Evolutionary conservation across 2,797 vertebrate genomes (phyloP), one percentile per base, ranked within the genome.

Genomic region (Heteromormyrus szaboi): DNA sequence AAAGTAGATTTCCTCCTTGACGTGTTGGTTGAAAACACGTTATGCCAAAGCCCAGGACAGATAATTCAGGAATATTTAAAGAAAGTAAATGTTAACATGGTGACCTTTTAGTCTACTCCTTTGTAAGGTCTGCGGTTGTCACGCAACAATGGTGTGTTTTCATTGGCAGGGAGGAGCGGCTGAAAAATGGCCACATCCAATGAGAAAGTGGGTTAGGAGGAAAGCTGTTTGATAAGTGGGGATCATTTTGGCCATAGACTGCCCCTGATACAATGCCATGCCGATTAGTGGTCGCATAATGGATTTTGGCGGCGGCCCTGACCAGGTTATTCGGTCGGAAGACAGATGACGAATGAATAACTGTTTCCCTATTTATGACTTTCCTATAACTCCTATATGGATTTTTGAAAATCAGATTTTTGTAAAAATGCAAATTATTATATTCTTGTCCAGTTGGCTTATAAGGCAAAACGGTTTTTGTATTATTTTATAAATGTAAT

Each of bases 161-260:
- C 81, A 87, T 88, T 83, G 72, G 89, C 29, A 25, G 12, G 86
- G 37, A 85, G 48, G n/a, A 88, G 84, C 79, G 85, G 88, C 83
- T 89, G 85, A 86, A 87, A 59, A 84, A 7, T 88, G 88, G 46
- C 83, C 46, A 81, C 7, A 62, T 51, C 65, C 68, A 84, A 88
- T 37, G 65, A 88, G 87, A 56, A 85, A 87, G 44, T 53, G 88
- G 76, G 90, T 89, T 90, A 89, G 33, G 88, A 44, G 51, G 50
- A 41, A 89, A 86, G 48, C 81, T 81, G 9, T 29, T 1, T 65
- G 62, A 65, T 65, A 65, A 65, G 22, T 65, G 62, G 7, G 79
- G 44, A 48, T 44, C 41, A 83, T 83, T 44, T 22, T 46, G 5
- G 17, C 14, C 12, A 76, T 41, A 19, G 33, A 41, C 68, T 17